phyloP scores from a whole-genome alignment of 2,888 invertebrate species.

The Shargacucullia verbasci region DNA sequence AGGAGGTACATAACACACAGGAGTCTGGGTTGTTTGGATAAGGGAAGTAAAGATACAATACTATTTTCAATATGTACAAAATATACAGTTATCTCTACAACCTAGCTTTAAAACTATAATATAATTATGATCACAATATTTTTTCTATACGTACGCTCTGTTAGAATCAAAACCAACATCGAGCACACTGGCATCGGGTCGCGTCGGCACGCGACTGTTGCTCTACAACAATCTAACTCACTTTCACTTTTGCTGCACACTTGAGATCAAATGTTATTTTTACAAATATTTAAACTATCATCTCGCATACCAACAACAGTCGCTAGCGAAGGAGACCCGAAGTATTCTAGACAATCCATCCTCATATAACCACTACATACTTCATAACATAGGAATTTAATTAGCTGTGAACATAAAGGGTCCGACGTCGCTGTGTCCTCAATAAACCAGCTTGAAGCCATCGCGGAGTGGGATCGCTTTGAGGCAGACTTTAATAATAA shows the following conservation, averaged over 20 bases:
- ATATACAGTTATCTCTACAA: constrained; percentile 87
- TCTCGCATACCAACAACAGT: constrained; percentile 83
- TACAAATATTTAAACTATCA: constrained; percentile 85
- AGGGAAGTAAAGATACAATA: constrained; percentile 89
- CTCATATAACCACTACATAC: constrained; percentile 58
- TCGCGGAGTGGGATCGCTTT: constrained; percentile 55
- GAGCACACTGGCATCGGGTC: constrained; percentile 63
- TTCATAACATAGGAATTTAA: constrained; percentile 52
- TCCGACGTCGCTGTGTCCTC: constrained; percentile 58
- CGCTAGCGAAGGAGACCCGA: constrained; percentile 66
- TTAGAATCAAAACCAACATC: constrained; percentile 73
- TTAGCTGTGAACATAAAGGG: constrained; percentile 15
- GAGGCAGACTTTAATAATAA: constrained; percentile 54
- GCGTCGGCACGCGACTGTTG: constrained; percentile 74
- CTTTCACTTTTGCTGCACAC: constrained; percentile 87
- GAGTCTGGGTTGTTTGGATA: constrained; percentile 88
- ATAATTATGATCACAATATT: constrained; percentile 89
- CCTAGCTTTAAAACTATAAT: constrained; percentile 86
- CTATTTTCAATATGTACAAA: constrained; percentile 90
- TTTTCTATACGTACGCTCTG: constrained; percentile 84
- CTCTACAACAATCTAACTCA: constrained; percentile 77
- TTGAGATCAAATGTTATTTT: constrained; percentile 89
- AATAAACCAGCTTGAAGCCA: constrained; percentile 55
- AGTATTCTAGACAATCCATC: constrained; percentile 59
- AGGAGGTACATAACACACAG: constrained; percentile 90